Evolutionary conservation across 2,888 invertebrate genomes (phyloP), one percentile per base, ranked within the genome.

Genomic region (Ectemnius cavifrons): DNA sequence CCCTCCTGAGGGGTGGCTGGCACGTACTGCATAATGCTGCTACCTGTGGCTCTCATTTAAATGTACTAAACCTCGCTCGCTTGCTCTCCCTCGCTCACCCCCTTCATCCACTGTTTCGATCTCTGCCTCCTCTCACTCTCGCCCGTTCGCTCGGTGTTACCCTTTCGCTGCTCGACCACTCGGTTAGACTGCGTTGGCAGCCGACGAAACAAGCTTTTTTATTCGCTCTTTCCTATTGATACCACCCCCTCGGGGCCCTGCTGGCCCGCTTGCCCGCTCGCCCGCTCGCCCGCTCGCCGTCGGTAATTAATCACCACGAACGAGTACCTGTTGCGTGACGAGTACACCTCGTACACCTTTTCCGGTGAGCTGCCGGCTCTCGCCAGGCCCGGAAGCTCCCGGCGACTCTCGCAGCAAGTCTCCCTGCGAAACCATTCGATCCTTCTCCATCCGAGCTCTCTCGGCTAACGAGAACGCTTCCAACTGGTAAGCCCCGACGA

Each of bases 21-120:
- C 86, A 88, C 88, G 87, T 87, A 87, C 86, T 82, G 87, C 85
- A 87, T 87, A 88, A 88, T 87, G 84, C 84, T 85, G 87, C 88
- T 89, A 89, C 89, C 89, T 88, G 88, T 90, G 86, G 88, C 89
- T 90, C 87, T 87, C 85, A 89, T 90, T 90, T 88, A 86, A 89
- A 89, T 90, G 87, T 86, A 88, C 85, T 84, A 88, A 88, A 89
- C 85, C 84, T 85, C 82, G 71, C 75, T 77, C 71, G 64, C 77
- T 76, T 75, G 67, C 77, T 64, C 66, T 71, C 66, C n/a, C 73
- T 56, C 67, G 49, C 66, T 66, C 37, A 37, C 37, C 62, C 63
- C 73, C 63, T 20, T 23, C 63, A 60, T 6, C 23, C 52, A 59
- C 75, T 77, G 75, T 63, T 58, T 57, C 64, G 23, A 52, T 16